phyloP scores from a whole-genome alignment of 2,113 vertebrate species.

The Gasterosteus nipponicus region DNA sequence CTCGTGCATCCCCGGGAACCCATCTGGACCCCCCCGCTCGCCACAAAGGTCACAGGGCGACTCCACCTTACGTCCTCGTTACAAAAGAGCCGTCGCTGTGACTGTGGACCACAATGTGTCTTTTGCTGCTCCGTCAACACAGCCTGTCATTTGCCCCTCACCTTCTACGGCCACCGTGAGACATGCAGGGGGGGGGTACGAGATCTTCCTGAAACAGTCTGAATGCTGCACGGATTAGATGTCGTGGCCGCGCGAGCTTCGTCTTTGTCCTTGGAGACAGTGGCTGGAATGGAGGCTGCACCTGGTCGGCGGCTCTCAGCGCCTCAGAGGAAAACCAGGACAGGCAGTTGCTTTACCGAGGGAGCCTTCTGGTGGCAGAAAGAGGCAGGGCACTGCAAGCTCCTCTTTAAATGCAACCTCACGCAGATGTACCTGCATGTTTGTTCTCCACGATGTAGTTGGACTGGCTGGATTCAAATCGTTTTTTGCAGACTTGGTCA shows the following conservation, averaged over 20 bases:
- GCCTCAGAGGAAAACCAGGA: constrained; percentile 54
- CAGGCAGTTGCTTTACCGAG: constrained; percentile 70
- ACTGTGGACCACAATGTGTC: constrained; percentile 58
- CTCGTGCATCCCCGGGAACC: constrained; percentile 57
- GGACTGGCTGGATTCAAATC: not conserved
- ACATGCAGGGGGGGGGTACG: constrained; percentile 25
- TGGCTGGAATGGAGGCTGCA: constrained; percentile 68
- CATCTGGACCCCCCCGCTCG: constrained; percentile 69
- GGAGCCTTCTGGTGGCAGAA: constrained; percentile 79
- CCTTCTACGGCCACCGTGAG: constrained; percentile 52
- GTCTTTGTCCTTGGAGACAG: constrained; percentile 76
- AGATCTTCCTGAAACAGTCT: constrained; percentile 32
- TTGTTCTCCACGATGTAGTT: not conserved
- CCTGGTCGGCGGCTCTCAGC: constrained; percentile 67
- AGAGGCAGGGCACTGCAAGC: constrained; percentile 63
- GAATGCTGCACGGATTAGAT: constrained; percentile 46
- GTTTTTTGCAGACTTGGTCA: not conserved
- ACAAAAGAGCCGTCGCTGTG: constrained; percentile 64
- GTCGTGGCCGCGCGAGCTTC: constrained; percentile 41
- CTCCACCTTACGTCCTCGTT: constrained; percentile 70
- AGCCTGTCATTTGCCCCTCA: constrained; percentile 60
- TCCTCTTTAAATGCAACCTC: not conserved
- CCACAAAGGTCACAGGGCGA: constrained; percentile 72
- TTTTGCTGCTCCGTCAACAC: constrained; percentile 57
- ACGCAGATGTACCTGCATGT: not conserved